Evolutionary conservation across 2,113 vertebrate species (phyloP).

Genomic region (Zosterops pallidus): DNA sequence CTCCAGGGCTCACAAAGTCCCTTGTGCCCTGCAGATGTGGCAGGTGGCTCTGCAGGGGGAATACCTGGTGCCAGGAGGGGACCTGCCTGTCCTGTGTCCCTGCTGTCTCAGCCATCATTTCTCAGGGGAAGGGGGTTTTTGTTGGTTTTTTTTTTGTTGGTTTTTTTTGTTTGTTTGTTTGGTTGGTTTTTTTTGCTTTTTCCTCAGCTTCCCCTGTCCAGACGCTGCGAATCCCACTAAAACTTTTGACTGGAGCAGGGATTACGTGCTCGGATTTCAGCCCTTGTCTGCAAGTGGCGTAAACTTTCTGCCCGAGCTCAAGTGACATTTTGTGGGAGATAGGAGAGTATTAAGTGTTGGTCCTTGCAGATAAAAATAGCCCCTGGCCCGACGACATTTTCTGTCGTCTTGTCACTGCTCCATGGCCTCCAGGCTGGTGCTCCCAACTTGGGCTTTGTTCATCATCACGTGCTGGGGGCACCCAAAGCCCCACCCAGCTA

Average conservation of each 20-base stretch:
- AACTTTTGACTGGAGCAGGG: constrained; percentile 60
- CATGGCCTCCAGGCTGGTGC: background rate
- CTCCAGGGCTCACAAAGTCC: background rate
- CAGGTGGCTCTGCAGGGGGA: background rate
- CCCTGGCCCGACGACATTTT: background rate
- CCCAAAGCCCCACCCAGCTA: rapidly evolving
- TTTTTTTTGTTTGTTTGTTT: background rate
- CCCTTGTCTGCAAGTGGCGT: constrained; percentile 25
- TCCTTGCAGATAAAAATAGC: constrained; percentile 63
- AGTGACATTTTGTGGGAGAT: constrained; percentile 70
- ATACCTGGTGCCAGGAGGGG: background rate
- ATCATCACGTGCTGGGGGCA: background rate
- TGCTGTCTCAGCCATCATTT: background rate
- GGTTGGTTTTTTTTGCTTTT: background rate
- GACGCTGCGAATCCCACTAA: constrained; percentile 27
- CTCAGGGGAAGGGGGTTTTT: background rate
- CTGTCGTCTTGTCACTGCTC: background rate
- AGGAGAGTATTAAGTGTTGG: constrained; percentile 64
- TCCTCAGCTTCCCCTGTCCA: background rate
- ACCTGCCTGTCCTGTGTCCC: background rate
- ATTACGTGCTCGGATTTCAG: constrained; percentile 52
- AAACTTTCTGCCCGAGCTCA: constrained; percentile 18
- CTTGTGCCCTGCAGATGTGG: background rate
- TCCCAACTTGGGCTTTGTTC: background rate
- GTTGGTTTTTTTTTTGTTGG: background rate